Percentiles rank a stretch among this genome's conserved stretches.
phyloP scores from a whole-genome alignment of 2,888 invertebrate genomes.

The Eucera pruinosa region DNA sequence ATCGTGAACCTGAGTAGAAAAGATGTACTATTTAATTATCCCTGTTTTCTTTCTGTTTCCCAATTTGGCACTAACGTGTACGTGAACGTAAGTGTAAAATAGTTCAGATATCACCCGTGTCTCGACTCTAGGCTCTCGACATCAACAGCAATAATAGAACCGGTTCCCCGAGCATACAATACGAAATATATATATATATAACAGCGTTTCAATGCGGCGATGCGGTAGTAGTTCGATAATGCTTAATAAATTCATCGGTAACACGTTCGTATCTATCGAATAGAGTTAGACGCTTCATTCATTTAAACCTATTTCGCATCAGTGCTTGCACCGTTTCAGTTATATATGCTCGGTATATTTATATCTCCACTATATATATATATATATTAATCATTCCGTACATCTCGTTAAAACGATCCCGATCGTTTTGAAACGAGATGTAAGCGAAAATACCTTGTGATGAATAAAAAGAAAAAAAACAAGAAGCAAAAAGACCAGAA shows the following conservation, averaged over 20 bases:
- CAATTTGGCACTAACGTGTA: conserved; percentile 77
- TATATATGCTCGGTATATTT: conserved; percentile 14
- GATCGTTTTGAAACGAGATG: neutral
- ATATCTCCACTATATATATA: conserved; percentile 17
- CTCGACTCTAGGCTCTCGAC: conserved; percentile 77
- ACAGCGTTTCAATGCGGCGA: conserved; percentile 50
- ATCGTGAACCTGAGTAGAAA: conserved; percentile 25
- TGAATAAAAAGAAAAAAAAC: neutral
- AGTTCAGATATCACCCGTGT: conserved; percentile 69
- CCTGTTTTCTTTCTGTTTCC: neutral
- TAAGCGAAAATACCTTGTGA: neutral
- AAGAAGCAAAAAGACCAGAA: neutral
- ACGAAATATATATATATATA: conserved; percentile 34
- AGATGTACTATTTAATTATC: neutral
- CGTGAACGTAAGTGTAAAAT: conserved; percentile 58
- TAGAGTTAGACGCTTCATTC: conserved; percentile 35
- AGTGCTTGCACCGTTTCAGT: conserved; percentile 42
- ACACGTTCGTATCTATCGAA: conserved; percentile 59
- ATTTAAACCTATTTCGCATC: conserved; percentile 43
- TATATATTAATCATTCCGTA: conserved; percentile 1
- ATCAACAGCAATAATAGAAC: conserved; percentile 70
- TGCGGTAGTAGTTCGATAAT: conserved; percentile 49
- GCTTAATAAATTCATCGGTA: conserved; percentile 52
- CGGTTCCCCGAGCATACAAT: conserved; percentile 45
- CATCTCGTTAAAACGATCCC: conserved; percentile 16